A percentile compares a stretch with the other conserved stretches of the same genome.
Evolutionary conservation across 2,113 vertebrate genomes (phyloP).

Genomic region (Synodontis membranacea): DNA sequence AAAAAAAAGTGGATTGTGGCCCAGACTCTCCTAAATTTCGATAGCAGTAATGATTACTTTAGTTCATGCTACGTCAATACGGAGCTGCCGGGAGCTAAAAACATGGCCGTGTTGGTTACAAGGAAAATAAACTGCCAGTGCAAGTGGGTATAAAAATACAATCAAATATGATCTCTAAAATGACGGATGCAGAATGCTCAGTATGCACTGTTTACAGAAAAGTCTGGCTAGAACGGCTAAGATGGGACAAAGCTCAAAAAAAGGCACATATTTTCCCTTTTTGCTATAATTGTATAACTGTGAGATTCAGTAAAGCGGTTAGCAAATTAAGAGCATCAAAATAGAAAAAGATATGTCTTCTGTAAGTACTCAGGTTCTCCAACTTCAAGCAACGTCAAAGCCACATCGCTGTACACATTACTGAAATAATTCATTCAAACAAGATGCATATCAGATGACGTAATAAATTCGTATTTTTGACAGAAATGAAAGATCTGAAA

Average conservation of each 20-base stretch:
- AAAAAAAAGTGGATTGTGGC: constrained; percentile 17
- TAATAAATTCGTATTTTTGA: constrained; percentile 32
- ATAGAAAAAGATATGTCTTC: constrained; percentile 44
- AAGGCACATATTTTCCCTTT: constrained; percentile 76
- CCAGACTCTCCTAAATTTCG: constrained; percentile 49
- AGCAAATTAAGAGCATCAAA: constrained; percentile 46
- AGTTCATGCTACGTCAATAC: constrained; percentile 47
- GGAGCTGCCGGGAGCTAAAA: constrained; percentile 61
- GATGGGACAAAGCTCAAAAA: constrained; percentile 70
- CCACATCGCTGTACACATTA: constrained; percentile 34
- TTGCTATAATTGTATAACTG: constrained; percentile 62
- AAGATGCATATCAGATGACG: constrained; percentile 28
- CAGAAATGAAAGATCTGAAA: constrained; percentile 34
- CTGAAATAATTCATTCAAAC: constrained; percentile 45
- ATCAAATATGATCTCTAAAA: constrained; percentile 65
- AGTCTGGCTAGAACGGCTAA: constrained; percentile 54
- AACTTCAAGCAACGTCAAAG: constrained; percentile 41
- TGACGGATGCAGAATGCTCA: constrained; percentile 40
- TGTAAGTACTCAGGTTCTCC: constrained; percentile 25
- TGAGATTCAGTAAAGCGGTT: constrained; percentile 70
- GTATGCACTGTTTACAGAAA: constrained; percentile 53
- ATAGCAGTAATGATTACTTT: constrained; percentile 53
- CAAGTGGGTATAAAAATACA: constrained; percentile 70
- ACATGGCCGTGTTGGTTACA: constrained; percentile 43
- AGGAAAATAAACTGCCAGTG: constrained; percentile 58